Percentiles rank a stretch among this genome's conserved stretches.
Evolutionary conservation across 2,797 vertebrate species (phyloP).

Genomic region (Alcedo quadribrachys): DNA sequence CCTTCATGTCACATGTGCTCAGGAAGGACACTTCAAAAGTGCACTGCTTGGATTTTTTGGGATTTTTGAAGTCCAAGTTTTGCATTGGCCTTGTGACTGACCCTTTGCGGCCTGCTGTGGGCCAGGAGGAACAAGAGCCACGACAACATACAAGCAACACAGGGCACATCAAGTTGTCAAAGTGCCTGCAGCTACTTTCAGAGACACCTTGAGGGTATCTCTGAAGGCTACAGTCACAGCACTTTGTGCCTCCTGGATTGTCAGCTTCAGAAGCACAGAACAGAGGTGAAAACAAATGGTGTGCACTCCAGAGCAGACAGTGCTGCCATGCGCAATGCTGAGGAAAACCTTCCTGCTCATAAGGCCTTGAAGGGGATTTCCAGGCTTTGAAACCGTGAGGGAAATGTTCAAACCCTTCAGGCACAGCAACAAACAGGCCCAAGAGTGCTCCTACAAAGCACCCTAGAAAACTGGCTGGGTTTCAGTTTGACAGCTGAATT

Average conservation of each 20-base stretch:
- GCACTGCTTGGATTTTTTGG: background rate
- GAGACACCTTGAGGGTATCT: rapidly evolving
- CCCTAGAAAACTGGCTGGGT: background rate
- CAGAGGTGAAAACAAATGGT: background rate
- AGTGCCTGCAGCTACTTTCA: background rate
- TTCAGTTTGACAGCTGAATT: slow-evolving; percentile 34
- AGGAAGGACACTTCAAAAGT: background rate
- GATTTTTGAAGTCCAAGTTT: background rate
- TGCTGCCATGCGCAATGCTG: background rate
- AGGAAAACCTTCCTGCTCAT: slow-evolving; percentile 2
- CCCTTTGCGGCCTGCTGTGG: background rate
- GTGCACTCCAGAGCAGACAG: background rate
- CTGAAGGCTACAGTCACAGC: background rate
- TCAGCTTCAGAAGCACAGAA: background rate
- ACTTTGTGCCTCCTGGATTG: background rate
- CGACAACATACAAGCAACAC: rapidly evolving
- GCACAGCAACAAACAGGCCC: background rate
- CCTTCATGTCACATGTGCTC: background rate
- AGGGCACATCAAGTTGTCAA: rapidly evolving
- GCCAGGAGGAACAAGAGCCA: background rate
- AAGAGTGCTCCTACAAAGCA: background rate
- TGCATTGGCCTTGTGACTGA: background rate
- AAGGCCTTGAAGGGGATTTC: slow-evolving; percentile 67
- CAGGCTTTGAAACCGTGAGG: slow-evolving; percentile 33
- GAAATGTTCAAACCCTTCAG: slow-evolving; percentile 45